Percentiles rank a stretch among this genome's conserved stretches.
phyloP scores from a whole-genome alignment of 2,113 vertebrate species.

The Anser brachyrhynchus region DNA sequence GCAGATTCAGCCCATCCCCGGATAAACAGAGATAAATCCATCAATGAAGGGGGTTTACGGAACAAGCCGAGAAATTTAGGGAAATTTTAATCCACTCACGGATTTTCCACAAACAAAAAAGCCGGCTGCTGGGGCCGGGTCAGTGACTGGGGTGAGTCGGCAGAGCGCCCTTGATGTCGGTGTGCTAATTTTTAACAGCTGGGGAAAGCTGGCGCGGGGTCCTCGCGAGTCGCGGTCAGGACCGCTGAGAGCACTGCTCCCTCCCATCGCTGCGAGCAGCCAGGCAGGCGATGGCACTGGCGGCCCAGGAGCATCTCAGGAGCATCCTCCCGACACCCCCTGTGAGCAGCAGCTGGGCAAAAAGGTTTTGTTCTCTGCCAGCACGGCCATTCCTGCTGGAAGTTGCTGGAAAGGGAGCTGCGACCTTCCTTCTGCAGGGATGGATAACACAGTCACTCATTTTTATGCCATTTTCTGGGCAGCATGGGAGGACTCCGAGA shows the following conservation, averaged over 20 bases:
- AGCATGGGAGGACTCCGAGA: neutral
- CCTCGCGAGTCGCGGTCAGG: neutral
- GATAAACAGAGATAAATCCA: neutral
- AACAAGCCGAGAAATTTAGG: neutral
- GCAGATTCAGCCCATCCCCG: neutral
- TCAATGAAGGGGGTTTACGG: neutral
- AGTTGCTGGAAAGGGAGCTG: neutral
- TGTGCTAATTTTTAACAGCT: neutral
- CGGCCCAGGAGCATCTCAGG: neutral
- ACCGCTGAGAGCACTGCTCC: neutral
- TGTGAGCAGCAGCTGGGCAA: neutral
- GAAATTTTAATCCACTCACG: neutral
- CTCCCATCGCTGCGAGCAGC: neutral
- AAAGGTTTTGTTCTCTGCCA: neutral
- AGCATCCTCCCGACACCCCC: neutral
- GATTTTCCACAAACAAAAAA: neutral
- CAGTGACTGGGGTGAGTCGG: neutral
- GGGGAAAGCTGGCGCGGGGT: neutral
- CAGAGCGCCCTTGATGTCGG: neutral
- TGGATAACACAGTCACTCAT: neutral
- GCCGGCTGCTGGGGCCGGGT: neutral
- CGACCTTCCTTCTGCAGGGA: rapidly evolving
- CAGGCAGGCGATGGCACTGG: neutral
- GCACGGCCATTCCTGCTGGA: neutral
- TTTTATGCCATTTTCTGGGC: neutral